Conservation (phyloP, 2,888 invertebrate genomes). For the Drosophila peninsularis region DNA sequence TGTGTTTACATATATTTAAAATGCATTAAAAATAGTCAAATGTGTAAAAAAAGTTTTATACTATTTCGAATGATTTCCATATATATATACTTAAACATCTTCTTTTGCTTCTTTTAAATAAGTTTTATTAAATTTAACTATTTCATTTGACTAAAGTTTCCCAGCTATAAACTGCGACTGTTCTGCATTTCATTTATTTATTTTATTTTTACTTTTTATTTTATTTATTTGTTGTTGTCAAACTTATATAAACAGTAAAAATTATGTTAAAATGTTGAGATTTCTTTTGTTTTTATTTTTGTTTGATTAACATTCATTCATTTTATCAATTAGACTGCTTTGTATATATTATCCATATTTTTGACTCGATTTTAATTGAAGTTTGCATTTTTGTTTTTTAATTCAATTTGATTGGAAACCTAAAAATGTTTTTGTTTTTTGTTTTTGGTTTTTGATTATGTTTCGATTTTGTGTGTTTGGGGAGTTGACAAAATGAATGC, state of each 20-base stretch:
- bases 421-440: slow-evolving; percentile 77
- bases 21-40: slow-evolving; percentile 80
- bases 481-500: slow-evolving; percentile 32
- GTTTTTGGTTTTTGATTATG: slow-evolving; percentile 51
- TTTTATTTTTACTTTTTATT: slow-evolving; percentile 21
- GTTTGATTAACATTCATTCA: slow-evolving; percentile 71
- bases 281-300: slow-evolving; percentile 43
- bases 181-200: slow-evolving; percentile 28
- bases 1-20: slow-evolving; percentile 52
- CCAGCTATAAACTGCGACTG: slow-evolving; percentile 38
- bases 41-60: slow-evolving; percentile 77
- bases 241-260: slow-evolving; percentile 79
- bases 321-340: slow-evolving; percentile 58
- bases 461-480: slow-evolving; percentile 24
- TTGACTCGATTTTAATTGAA: slow-evolving; percentile 64
- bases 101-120: slow-evolving; percentile 30
- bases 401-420: slow-evolving; percentile 79
- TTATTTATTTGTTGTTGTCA: slow-evolving; percentile 38
- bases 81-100: slow-evolving; percentile 21
- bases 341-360: slow-evolving; percentile 34
- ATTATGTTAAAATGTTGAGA: slow-evolving; percentile 78
- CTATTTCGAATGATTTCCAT: slow-evolving; percentile 61
- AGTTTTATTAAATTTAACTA: slow-evolving; percentile 51
- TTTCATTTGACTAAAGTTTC: slow-evolving; percentile 66
- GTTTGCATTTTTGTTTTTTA: slow-evolving; percentile 42